These are phyloP conservation scores for Dascyllus trimaculatus DNA, from an alignment of 2,113 vertebrate species.

Conservation along the genomic window DNA sequence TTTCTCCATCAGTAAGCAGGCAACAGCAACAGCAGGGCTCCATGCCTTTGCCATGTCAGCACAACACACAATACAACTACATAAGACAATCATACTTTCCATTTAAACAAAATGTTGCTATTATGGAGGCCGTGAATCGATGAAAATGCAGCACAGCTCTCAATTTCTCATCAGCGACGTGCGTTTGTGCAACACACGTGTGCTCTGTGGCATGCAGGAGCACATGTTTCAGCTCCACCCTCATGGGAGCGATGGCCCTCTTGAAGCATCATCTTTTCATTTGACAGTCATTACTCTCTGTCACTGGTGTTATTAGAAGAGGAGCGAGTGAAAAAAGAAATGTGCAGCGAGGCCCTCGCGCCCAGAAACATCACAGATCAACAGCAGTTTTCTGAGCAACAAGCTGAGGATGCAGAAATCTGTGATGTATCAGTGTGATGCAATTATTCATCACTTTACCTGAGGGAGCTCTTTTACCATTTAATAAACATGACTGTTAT, in stretches of 20 bases:
- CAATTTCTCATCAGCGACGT: constrained; percentile 18
- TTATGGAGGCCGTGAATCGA: constrained; percentile 35
- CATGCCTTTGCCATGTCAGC: constrained; percentile 47
- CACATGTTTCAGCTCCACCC: constrained; percentile 17
- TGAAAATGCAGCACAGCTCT: constrained; percentile 28
- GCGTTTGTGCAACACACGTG: not conserved
- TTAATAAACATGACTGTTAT: constrained; percentile 49
- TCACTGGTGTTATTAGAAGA: constrained; percentile 16
- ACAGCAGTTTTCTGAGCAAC: constrained; percentile 30
- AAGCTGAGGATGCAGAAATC: constrained; percentile 53
- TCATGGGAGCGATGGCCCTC: constrained; percentile 16
- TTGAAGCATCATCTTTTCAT: constrained; percentile 39
- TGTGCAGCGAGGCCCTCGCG: not conserved
- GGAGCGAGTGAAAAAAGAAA: not conserved
- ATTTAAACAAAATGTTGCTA: constrained; percentile 56
- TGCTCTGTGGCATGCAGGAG: not conserved
- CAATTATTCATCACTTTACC: constrained; percentile 59
- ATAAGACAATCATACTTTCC: constrained; percentile 44
- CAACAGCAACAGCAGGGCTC: not conserved
- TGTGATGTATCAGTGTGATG: constrained; percentile 16
- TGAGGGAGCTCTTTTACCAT: constrained; percentile 42
- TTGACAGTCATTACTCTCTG: constrained; percentile 59
- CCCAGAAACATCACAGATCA: constrained; percentile 33
- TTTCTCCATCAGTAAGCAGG: constrained; percentile 7
- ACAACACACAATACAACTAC: not conserved